Evolutionary conservation across 2,888 invertebrate species (phyloP), one percentile per base, ranked within the genome.

Genomic region (Drosophila stalkeri): DNA sequence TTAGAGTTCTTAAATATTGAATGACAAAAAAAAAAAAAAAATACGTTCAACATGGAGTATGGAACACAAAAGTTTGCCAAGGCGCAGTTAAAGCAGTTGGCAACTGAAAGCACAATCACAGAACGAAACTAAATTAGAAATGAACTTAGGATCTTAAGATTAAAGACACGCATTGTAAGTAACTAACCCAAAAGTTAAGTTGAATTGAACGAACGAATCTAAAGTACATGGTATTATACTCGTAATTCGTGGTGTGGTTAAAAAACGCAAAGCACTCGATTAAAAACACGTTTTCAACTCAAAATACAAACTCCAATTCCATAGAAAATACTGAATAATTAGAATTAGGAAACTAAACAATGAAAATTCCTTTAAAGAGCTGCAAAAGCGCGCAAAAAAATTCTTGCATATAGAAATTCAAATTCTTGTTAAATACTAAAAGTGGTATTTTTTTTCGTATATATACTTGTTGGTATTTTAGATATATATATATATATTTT

Each of bases 321-420:
- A 51, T 51, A 72, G 55, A 23, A 54, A n/a, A 49, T 46, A 62
- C 46, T 75, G 41, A 16, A 41, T 35, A 57, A 72, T 46, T 16
- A 49, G 39, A 55, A 55, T 39, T 41, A 39, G 9, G 37, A 31
- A 55, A 55, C 35, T 27, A 64, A 70, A 47, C n/a, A 23, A 55
- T 37, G 41, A 41, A 47, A 23, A 75, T 35, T 63, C 51, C 43
- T 39, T 55, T 41, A 33, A 51, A 64, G 52, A 63, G 71, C 75
- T 71, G 75, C 59, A 77, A 80, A 72, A 72, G 81, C 80, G 82
- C 86, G 86, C 84, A 80, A 70, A 83, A 81, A 81, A 80, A 69
- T 78, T 70, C 83, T 84, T 84, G 86, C 84, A 85, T 82, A 82
- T 82, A 82, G 72, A 64, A 84, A 83, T 73, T 80, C 61, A 83